Conservation (phyloP, 2,797 vertebrate species). For the Otus scops region DNA sequence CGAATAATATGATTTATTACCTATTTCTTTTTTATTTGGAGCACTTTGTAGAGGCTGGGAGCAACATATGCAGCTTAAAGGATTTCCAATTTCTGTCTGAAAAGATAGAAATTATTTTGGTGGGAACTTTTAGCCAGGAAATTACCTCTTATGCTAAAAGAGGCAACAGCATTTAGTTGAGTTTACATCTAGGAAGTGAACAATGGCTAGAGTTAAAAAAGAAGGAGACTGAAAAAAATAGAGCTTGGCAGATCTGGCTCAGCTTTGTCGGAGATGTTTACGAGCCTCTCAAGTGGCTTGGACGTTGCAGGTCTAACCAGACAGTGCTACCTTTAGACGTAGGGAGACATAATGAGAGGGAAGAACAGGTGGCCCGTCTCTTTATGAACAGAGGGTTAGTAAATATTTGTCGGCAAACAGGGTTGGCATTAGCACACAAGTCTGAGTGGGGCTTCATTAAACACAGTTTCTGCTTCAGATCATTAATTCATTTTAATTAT, state of each 20-base stretch:
- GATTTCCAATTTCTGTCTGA: neutral
- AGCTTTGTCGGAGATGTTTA: neutral
- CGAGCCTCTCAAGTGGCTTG: neutral
- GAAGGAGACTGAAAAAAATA: conserved; percentile 2
- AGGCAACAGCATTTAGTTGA: neutral
- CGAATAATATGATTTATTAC: neutral
- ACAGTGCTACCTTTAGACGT: neutral
- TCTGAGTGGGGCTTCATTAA: conserved; percentile 63
- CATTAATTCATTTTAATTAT: conserved; percentile 70
- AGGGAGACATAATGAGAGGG: neutral
- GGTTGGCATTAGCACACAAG: conserved; percentile 31
- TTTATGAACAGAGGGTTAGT: conserved; percentile 33
- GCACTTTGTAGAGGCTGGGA: neutral
- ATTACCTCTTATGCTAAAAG: conserved; percentile 26
- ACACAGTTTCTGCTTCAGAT: conserved; percentile 71
- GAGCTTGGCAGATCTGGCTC: neutral
- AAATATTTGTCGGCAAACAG: conserved; percentile 69
- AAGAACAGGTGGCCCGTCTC: conserved; percentile 52
- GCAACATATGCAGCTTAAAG: neutral
- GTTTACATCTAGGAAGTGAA: conserved; percentile 44
- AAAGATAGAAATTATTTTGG: neutral
- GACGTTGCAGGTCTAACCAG: neutral
- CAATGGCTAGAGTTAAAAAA: conserved; percentile 18
- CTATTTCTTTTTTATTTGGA: neutral
- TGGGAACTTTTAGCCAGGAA: conserved; percentile 24